Base-by-base conservation (phyloP, 2,888 invertebrate genomes). In the Willowsia nigromaculata region DNA sequence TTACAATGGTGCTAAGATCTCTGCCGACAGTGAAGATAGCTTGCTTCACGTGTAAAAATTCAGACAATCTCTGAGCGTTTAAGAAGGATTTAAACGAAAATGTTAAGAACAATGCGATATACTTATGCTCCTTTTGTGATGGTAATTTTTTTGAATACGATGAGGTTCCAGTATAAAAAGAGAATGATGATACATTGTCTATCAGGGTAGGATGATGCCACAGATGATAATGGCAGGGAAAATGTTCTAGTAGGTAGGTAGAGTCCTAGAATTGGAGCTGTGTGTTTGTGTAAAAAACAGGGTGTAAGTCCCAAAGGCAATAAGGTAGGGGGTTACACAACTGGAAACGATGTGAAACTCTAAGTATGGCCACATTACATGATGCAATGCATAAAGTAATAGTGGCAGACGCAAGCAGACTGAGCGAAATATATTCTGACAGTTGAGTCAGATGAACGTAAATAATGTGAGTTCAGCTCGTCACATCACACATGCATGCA, bases 381-480 rank as follows among this genome's bases (percentile, higher is more conserved):
- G 59, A 18, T 33, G n/a, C 37, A n/a, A n/a, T 33, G 33, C 18
- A 56, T 2, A 1, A 56, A 53, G 27, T 40, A 59, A 47, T 74
- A 25, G 74, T 74, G 65, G 30, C 22, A 56, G 30, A 76, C 33
- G 68, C 40, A 78, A 68, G 76, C 85, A 40, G 40, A 50, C 78
- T 47, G 50, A 30, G 80, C 65, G 81, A 87, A 81, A 87, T 43
- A 68, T 43, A 87, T 81, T 87, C 87, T 87, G 87, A 87, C 81
- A 87, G 87, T 80, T 71, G 71, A 87, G 81, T 87, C 71, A 71
- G 87, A 87, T 81, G 81, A 80, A 71, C 81, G 81, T 81, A 81
- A 81, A 87, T 81, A 81, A 87, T 81, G 81, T 56, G 87, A 87
- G 87, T 71, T 87, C 27, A 87, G 68, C 87, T 81, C 87, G 71